Evolutionary conservation across 2,113 vertebrate species (phyloP), one percentile per base, ranked within the genome.

Genomic region (Seriola aureovittata): DNA sequence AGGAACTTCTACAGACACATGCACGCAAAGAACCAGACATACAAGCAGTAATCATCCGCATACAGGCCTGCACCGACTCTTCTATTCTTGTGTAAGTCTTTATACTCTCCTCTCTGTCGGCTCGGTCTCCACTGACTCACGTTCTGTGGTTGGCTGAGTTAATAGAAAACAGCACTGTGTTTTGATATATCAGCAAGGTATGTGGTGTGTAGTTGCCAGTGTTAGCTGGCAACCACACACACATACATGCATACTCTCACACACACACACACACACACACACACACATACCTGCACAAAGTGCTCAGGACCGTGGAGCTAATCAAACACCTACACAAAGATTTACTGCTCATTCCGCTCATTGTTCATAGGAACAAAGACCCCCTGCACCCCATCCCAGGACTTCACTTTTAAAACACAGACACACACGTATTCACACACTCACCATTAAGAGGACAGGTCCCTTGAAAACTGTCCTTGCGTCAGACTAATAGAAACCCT

Each of bases 71-170:
- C 42, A 60, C 10, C 29, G 59, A 65, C 48, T 55, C 66, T 52
- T 78, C 42, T 74, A 36, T 74, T 71, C 67, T 60, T 16, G 42
- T 66, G 25, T 48, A 64, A n/a, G 5, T 59, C 46, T 59, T 67
- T 21, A 44, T 3, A 14, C 19, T 19, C 42, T 72, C 8, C 36
- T 48, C 44, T 65, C 58, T 3, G 16, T 34, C 12, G 32, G 23
- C 77, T 84, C 2, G 29, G 65, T 79, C 75, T 62, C 16, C 75
- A 66, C 71, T 93, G 89, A 91, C 78, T 93, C 93, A 94, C 70
- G 23, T 44, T 73, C 83, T 93, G 82, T 36, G 86, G 87, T 63
- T 76, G 73, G 69, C 75, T 82, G 82, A 77, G 72, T 44, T 80
- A 46, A 91, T 75, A 87, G 40, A 87, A 78, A 85, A 57, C 82